phyloP scores from a whole-genome alignment of 1,140 invertebrate genomes.

The roundworm (Caenorhabditis elegans) region DNA sequence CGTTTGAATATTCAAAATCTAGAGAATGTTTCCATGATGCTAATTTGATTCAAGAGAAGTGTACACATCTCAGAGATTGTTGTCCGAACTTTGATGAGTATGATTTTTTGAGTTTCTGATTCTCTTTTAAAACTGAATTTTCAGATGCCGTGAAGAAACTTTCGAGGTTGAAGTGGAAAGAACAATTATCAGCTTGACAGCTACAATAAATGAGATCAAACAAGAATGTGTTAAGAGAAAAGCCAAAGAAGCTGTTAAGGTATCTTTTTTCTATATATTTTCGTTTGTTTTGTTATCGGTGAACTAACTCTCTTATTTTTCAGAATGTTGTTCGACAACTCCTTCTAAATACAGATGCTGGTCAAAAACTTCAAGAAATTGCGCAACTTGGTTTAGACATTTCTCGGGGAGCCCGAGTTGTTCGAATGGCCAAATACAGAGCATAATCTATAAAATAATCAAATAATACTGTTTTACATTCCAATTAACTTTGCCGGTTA shows the following conservation, averaged over 20 bases:
- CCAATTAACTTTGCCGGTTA: neutral
- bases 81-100: slow-evolving; percentile 47
- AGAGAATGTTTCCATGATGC: slow-evolving; percentile 40
- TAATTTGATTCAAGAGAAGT: slow-evolving; percentile 43
- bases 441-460: neutral
- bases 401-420: slow-evolving; percentile 1
- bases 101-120: neutral
- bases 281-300: no score
- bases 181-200: slow-evolving; percentile 36
- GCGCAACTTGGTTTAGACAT: slow-evolving; percentile 29
- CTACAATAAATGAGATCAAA: slow-evolving; percentile 36
- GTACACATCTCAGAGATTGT: slow-evolving; percentile 34
- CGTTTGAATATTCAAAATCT: slow-evolving; percentile 13
- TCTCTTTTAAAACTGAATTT: neutral
- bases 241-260: slow-evolving; percentile 35
- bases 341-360: neutral
- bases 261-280: no score
- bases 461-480: no score
- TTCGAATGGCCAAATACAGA: slow-evolving; percentile 24
- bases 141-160: slow-evolving; percentile 42
- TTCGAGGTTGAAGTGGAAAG: slow-evolving; percentile 33
- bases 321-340: slow-evolving; percentile 18
- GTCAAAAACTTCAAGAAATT: neutral
- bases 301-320: no score
- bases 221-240: slow-evolving; percentile 35